Evolutionary conservation across 2,888 invertebrate species (phyloP).

Genomic region (Drosophila neotestacea): DNA sequence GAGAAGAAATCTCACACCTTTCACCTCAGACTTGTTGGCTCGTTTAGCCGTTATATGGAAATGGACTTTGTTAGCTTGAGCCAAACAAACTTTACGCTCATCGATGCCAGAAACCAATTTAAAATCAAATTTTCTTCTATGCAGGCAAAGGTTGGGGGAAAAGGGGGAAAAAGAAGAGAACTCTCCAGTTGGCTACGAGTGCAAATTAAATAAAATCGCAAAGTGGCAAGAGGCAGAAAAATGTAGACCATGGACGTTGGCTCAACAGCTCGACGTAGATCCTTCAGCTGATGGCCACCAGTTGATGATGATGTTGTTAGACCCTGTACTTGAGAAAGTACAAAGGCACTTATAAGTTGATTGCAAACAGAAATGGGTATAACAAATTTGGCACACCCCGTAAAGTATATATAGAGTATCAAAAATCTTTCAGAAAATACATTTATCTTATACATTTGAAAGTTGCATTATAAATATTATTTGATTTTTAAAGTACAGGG

Average conservation of each 20-base stretch:
- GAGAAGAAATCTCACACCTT: slow-evolving; percentile 35
- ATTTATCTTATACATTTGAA: too few species aligned
- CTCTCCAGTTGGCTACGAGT: slow-evolving; percentile 63
- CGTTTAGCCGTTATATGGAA: slow-evolving; percentile 45
- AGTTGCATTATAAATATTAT: too few species aligned
- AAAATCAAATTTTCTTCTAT: slow-evolving; percentile 72
- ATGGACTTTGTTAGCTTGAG: slow-evolving; percentile 66
- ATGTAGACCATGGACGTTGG: slow-evolving; percentile 40
- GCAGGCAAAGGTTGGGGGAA: neutral
- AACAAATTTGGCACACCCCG: too few species aligned
- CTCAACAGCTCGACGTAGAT: slow-evolving; percentile 7
- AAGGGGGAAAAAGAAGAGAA: neutral
- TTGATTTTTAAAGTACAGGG: too few species aligned
- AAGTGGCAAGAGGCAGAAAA: slow-evolving; percentile 58
- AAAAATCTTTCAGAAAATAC: too few species aligned
- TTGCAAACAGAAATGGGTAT: too few species aligned
- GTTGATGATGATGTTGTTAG: slow-evolving; percentile 17
- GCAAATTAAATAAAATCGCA: slow-evolving; percentile 76
- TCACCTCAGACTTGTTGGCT: slow-evolving; percentile 15
- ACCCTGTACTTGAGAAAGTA: neutral
- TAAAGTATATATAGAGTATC: too few species aligned
- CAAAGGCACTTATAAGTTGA: too few species aligned
- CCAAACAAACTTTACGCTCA: slow-evolving; percentile 61
- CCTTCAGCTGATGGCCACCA: slow-evolving; percentile 20
- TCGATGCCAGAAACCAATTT: slow-evolving; percentile 73